Evolutionary conservation across 92 coral and sea anemone genomes (phyloP), one percentile per base, ranked within the genome.

Genomic region (Bergia sp.): DNA sequence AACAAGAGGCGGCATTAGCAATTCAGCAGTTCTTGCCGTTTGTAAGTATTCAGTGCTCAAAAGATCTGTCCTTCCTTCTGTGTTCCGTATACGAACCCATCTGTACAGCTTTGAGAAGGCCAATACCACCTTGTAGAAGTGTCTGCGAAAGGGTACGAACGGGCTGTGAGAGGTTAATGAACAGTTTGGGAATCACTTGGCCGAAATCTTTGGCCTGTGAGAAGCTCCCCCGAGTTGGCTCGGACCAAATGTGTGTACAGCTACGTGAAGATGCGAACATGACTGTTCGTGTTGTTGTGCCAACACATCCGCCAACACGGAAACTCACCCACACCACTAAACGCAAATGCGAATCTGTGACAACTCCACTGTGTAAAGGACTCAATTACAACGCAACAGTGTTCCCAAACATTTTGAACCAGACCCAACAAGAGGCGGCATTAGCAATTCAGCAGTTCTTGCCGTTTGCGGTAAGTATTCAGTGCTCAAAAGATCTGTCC

Each of bases 321-420:
- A 0, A n/a, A 71, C 5, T 71, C 23, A 6, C 7, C 72, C 72
- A 71, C 72, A 65, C 72, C 9, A 15, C 1, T 3, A 65, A 16
- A 65, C 29, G 0, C 75, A 23, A 71, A 2, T 71, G 75, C 39
- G 75, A 69, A 9, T 29, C 39, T 4, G 2, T 36, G 43, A 53
- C 58, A 81, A 41, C 81, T 41, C 55, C 64, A 15, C 64, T 55
- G 64, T 55, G 64, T 15, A 69, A 1, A 69, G 37, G 37, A 2
- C 20, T 69, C 37, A 69, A 69, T 5, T 89, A 89, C 66, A 89
- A 84, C 73, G 40, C 65, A 42, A 89, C 88, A 2, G 40, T 89
- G 55, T 89, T 89, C 65, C 91, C 91, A 64, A 89, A 89, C 82
- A 76, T 77, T 43, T 78, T 82, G 13, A 83, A 89, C 71, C 91